Evolutionary conservation across 2,797 vertebrate genomes (phyloP), one percentile per base, ranked within the genome.

Genomic region (Myoxocephalus aenaeus): DNA sequence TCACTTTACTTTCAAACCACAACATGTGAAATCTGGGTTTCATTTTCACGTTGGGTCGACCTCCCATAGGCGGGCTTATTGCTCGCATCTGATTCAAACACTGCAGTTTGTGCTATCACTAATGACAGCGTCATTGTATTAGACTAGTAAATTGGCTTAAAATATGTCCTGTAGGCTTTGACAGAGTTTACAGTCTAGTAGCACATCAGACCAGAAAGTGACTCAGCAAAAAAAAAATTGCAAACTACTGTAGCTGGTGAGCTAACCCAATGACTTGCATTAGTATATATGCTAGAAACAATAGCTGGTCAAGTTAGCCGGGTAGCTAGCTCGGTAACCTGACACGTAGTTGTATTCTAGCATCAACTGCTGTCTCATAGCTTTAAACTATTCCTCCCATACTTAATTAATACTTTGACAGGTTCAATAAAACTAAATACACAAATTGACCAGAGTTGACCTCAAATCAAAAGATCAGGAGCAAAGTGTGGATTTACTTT

Each of bases 21-120:
- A 50, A 3, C 69, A 38, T 1, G n/a, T 50, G 13, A 65, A n/a
- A 64, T 64, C 59, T 73, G 10, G 20, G 61, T 32, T 65, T 56
- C 1, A 59, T 29, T 62, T 40, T 20, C 53, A 32, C 18, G n/a
- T 27, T 4, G 4, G 7, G 10, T 20, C 7, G 13, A 11, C 18
- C 9, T 32, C 15, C 18, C 1, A 32, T 3, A 36, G 48, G 11
- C 12, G 29, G 27, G 15, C 54, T 17, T 9, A 29, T 8, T 29
- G 27, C 54, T 57, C 2, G 20, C 38, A 7, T 56, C n/a, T 44
- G 25, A 29, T 44, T 42, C 25, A 20, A 29, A 57, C 51, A 14
- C 53, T 20, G 14, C 27, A 34, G 6, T 27, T 1, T 9, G 25
- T 51, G 44, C 32, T 5, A 25, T 25, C 7, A 13, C 22, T 53